Evolutionary conservation across 1,140 invertebrate species (phyloP), one percentile per base, ranked within the genome.

Genomic region (Cylas formicarius): DNA sequence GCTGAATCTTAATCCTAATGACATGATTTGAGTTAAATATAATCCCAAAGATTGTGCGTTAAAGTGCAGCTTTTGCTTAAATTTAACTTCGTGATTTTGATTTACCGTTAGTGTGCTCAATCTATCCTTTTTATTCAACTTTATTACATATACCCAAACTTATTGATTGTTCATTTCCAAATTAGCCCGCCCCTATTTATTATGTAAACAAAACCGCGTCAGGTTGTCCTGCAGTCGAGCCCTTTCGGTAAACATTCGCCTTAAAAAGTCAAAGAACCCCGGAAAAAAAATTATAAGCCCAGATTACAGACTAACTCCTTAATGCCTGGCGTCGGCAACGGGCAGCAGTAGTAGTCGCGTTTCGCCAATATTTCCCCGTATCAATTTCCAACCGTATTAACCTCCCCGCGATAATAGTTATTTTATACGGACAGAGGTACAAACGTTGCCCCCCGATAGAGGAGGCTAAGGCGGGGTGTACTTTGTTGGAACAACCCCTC

Each of bases 401-500:
- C 44, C 44, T 35, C 44, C 44, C 35, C 40, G 32, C 26, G 44
- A 33, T 46, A 46, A 46, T 46, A 46, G 44, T 46, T 46, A 39
- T 46, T 46, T 38, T 39, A 46, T 46, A 36, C 34, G 27, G 19
- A 33, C 21, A 27, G 19, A 2, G 22, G 26, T 14, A 44, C 11
- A 22, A 44, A 21, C 28, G 29, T 14, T 27, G 18, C 40, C 31
- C 28, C 28, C 28, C n/a, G n/a, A n/a, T n/a, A n/a, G n/a, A n/a
- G 36, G 36, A 31, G 44, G 44, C 44, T 33, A 60, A 53, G 59
- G 59, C 59, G 59, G 59, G 56, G 45, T 58, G 53, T 53, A 37
- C 11, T 54, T 60, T 57, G 44, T 34, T 50, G 57, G 59, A 60
- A 61, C 59, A 56, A 61, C 58, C 59, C 59, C 50, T 52, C 49